These are phyloP conservation scores for Lepidocyrtinus sp. DNA, from an alignment of 2,888 invertebrate species.

Conservation along the genomic window DNA sequence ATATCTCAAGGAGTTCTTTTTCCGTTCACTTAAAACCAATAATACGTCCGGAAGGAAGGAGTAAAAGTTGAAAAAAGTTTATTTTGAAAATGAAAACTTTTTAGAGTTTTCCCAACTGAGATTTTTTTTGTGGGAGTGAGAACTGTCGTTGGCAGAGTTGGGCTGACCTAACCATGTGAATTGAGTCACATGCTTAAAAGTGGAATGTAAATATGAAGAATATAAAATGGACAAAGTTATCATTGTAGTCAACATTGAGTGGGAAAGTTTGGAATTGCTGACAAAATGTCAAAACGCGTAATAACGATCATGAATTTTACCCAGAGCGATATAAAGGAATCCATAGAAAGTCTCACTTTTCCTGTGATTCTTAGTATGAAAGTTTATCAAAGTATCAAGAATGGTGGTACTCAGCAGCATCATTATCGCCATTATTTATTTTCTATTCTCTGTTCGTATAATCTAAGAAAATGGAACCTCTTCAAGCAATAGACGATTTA, in stretches of 20 bases:
- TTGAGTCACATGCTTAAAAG: not conserved
- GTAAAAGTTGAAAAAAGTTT: slow-evolving; percentile 11
- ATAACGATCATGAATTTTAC: not conserved
- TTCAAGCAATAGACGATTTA: slow-evolving; percentile 77
- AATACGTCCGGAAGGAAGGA: not conserved
- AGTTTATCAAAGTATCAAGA: not conserved
- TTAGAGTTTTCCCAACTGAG: not conserved
- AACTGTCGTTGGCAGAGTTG: slow-evolving; percentile 34
- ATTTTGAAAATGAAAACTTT: slow-evolving; percentile 27
- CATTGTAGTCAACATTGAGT: not conserved
- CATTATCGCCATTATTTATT: slow-evolving; percentile 1
- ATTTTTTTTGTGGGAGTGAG: slow-evolving; percentile 28
- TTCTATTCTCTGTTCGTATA: not conserved
- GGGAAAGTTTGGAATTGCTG: slow-evolving; percentile 6
- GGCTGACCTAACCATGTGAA: slow-evolving; percentile 15
- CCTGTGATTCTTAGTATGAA: slow-evolving; percentile 20
- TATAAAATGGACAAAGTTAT: not conserved
- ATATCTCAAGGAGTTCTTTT: not conserved
- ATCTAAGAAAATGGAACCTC: slow-evolving; percentile 65
- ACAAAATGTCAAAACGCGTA: not conserved
- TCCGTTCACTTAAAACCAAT: slow-evolving; percentile 4
- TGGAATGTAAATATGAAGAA: not conserved
- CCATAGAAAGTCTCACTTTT: not conserved
- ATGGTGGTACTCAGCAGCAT: slow-evolving; percentile 2
- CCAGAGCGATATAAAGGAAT: no score